A percentile compares a stretch with the other conserved stretches of the same genome.
These are phyloP conservation scores for Drosophila neocordata DNA, from an alignment of 1,140 invertebrate genomes.

Conservation along the genomic window DNA sequence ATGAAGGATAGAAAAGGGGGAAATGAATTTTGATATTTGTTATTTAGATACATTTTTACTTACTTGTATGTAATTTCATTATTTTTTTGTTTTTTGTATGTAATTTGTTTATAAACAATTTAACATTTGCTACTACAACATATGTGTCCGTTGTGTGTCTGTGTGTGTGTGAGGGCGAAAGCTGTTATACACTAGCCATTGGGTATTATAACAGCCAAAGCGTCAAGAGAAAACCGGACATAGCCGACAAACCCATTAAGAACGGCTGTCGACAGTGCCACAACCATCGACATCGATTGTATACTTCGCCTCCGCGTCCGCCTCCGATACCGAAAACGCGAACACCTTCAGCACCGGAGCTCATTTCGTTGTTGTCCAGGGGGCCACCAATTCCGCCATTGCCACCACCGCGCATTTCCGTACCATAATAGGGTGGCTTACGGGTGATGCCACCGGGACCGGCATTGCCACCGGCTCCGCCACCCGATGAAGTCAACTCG, in stretches of 20 bases:
- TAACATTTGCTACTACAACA: slow-evolving; percentile 63
- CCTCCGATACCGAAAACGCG: background rate
- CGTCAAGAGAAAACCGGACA: slow-evolving; percentile 58
- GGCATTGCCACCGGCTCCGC: background rate
- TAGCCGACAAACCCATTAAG: slow-evolving; percentile 66
- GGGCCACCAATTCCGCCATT: slow-evolving; percentile 66
- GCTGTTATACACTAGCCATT: slow-evolving; percentile 25
- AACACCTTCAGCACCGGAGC: slow-evolving; percentile 46
- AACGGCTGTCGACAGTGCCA: slow-evolving; percentile 62
- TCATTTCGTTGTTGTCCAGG: slow-evolving; percentile 65
- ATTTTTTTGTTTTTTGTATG: slow-evolving; percentile 7
- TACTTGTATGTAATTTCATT: slow-evolving; percentile 13
- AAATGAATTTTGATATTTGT: background rate
- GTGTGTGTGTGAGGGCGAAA: slow-evolving; percentile 25
- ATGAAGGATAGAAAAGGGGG: background rate
- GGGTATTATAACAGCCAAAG: slow-evolving; percentile 71
- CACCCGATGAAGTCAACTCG: slow-evolving; percentile 9
- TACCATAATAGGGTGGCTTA: slow-evolving; percentile 56
- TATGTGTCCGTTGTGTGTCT: slow-evolving; percentile 26
- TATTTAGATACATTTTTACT: slow-evolving; percentile 23
- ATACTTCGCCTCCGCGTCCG: background rate
- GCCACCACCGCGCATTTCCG: slow-evolving; percentile 27
- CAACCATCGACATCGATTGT: slow-evolving; percentile 20
- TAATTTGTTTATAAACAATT: slow-evolving; percentile 54
- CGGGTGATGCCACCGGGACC: slow-evolving; percentile 55